A percentile compares a stretch with the other conserved stretches of the same genome.
phyloP scores from a whole-genome alignment of 2,113 vertebrate genomes.

The Tretioscincus oriximinensis region DNA sequence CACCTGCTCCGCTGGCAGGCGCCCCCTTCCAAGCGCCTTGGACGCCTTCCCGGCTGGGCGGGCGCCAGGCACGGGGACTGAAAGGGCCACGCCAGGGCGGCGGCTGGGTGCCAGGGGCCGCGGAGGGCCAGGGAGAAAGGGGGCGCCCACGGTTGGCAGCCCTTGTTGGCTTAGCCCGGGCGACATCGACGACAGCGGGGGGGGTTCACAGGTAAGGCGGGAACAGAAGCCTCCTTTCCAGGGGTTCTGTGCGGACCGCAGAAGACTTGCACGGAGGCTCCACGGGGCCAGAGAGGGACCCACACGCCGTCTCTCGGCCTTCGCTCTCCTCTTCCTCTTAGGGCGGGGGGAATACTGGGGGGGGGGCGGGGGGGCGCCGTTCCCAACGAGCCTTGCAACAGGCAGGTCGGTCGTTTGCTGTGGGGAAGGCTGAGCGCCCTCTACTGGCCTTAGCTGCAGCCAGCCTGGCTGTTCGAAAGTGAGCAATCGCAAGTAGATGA shows the following conservation, averaged over 20 bases:
- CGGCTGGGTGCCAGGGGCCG: background rate
- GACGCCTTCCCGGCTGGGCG: conserved; percentile 13
- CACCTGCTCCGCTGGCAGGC: conserved; percentile 50
- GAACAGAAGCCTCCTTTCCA: background rate
- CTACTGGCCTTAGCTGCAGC: too few relatives aligned
- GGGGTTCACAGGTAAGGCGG: background rate
- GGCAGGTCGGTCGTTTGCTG: too few relatives aligned
- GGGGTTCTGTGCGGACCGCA: background rate
- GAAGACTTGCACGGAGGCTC: background rate
- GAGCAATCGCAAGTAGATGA: too few relatives aligned
- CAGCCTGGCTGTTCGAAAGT: too few relatives aligned
- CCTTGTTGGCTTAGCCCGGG: background rate
- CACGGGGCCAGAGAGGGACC: too few relatives aligned
- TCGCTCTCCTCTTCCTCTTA: background rate
- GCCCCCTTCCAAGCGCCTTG: conserved; percentile 14
- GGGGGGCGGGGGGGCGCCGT: too few relatives aligned
- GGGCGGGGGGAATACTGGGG: background rate
- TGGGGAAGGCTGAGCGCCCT: too few relatives aligned
- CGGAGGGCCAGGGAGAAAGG: background rate
- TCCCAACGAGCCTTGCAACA: too few relatives aligned
- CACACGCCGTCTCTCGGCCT: too few relatives aligned
- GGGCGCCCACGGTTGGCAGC: background rate
- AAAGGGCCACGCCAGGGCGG: background rate
- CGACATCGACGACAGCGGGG: accelerated
- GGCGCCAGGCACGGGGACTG: background rate